Base-by-base conservation (phyloP, 2,888 invertebrate genomes). In the Eupithecia inturbata region DNA sequence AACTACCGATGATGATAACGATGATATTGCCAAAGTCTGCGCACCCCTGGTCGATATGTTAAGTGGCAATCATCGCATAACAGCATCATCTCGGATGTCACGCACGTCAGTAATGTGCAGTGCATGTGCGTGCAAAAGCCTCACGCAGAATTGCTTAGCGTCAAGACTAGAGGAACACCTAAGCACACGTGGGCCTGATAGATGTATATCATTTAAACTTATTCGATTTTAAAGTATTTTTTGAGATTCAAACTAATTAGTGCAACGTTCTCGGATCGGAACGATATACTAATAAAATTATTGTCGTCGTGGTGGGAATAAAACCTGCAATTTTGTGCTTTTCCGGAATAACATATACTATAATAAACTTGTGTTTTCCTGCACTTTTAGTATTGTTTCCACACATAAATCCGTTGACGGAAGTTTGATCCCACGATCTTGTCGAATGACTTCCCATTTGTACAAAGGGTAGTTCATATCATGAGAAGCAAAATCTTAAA, bases 1-100 rank as follows among this genome's bases (percentile, higher is more conserved):
- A 45, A 53, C 22, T 19, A 6, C 19, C 19, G 9, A 49, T n/a
- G 7, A 49, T 49, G n/a, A n/a, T 49, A 9, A n/a, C 0, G n/a
- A 49, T 22, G 22, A 22, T 9, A 57, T 57, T 12, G 57, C 57
- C 26, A 14, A n/a, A 53, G 57, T 26, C 12, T 57, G 57, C 9
- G 57, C 57, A 57, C 26, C 57, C 57, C 57, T 57, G 26, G 57
- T 26, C 26, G 26, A 57, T 57, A 57, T 57, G 57, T 26, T 57
- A 57, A 57, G 57, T 26, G 26, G 62, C 31, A 62, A 62, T 31
- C 31, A 62, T 31, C 28, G 31, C 31, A 62, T 62, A 62, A 62
- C 62, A 62, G 62, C 7, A 31, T 31, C 62, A 62, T 28, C 14
- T 60, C 62, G 12, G 16, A 62, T 31, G 28, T 19, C 31, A 62